phyloP scores from a whole-genome alignment of 2,797 vertebrate genomes.

The Smutsia gigantea region DNA sequence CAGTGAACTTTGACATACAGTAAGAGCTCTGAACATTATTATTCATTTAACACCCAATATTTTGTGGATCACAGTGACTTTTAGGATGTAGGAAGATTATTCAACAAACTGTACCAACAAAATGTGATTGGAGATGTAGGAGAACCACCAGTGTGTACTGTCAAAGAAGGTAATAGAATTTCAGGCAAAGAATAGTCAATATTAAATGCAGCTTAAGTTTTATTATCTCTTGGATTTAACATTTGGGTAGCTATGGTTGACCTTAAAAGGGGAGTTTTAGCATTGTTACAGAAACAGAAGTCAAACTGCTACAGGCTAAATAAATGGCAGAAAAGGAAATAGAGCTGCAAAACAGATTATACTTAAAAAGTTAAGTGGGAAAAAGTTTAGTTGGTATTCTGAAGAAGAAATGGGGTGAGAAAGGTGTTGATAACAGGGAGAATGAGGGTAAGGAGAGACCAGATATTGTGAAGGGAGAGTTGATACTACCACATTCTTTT shows the following conservation, averaged over 20 bases:
- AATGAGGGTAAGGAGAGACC: not conserved
- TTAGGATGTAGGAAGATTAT: not conserved
- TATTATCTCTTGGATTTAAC: not conserved
- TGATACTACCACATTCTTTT: not conserved
- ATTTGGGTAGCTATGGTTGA: not conserved
- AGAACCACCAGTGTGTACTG: not conserved
- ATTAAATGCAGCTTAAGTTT: not conserved
- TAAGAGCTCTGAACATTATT: not conserved
- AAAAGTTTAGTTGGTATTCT: not conserved
- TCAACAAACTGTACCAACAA: not conserved
- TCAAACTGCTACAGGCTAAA: not conserved
- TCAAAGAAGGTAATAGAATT: not conserved
- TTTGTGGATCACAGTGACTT: not conserved
- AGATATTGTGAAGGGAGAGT: not conserved
- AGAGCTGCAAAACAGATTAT: not conserved
- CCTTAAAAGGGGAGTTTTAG: not conserved
- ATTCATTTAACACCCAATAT: not conserved
- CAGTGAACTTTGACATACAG: not conserved
- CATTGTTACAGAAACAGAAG: not conserved
- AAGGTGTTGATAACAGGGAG: not conserved
- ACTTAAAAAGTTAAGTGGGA: not conserved
- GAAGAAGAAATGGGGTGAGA: not conserved
- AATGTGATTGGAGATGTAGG: not conserved
- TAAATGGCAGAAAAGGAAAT: conserved; percentile 10
- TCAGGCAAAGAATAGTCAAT: not conserved